A percentile compares a stretch with the other conserved stretches of the same genome.
Evolutionary conservation across 35 echinoderm and acorn worm species (phyloP).

Genomic region (Strongylocentrotus purpuratus): DNA sequence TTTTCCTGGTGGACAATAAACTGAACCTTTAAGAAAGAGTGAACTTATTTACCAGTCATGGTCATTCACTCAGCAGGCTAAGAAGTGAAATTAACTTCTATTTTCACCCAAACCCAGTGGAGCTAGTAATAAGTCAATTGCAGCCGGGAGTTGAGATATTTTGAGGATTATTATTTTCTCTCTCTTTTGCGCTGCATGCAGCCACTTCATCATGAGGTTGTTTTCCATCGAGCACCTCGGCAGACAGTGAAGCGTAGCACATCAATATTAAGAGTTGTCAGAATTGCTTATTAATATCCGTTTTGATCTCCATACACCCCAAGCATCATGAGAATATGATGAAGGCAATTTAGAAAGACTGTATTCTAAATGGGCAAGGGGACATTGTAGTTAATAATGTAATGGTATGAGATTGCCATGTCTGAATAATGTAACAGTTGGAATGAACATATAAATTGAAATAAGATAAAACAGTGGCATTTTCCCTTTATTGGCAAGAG

Average conservation of each 20-base stretch:
- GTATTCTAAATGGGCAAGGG: neutral
- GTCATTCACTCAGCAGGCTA: neutral
- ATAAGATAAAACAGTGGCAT: neutral
- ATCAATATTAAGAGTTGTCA: constrained; percentile 13
- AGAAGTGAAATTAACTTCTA: neutral
- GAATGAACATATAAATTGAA: neutral
- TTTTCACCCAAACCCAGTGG: neutral
- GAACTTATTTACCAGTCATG: neutral
- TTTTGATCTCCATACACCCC: neutral
- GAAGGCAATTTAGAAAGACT: neutral
- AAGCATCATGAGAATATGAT: neutral
- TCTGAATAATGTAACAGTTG: neutral
- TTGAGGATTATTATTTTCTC: neutral
- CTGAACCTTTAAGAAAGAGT: neutral
- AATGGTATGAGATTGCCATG: neutral
- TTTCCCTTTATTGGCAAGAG: too few species aligned
- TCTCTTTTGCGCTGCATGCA: constrained; percentile 15
- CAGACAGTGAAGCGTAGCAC: neutral
- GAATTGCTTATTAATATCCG: neutral
- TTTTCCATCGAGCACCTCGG: neutral
- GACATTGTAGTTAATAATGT: neutral
- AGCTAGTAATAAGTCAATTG: constrained; percentile 18
- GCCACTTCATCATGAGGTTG: neutral
- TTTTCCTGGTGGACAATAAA: neutral
- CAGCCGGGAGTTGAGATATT: neutral